phyloP scores from a whole-genome alignment of 2,888 invertebrate species.

The Phengaris arion region DNA sequence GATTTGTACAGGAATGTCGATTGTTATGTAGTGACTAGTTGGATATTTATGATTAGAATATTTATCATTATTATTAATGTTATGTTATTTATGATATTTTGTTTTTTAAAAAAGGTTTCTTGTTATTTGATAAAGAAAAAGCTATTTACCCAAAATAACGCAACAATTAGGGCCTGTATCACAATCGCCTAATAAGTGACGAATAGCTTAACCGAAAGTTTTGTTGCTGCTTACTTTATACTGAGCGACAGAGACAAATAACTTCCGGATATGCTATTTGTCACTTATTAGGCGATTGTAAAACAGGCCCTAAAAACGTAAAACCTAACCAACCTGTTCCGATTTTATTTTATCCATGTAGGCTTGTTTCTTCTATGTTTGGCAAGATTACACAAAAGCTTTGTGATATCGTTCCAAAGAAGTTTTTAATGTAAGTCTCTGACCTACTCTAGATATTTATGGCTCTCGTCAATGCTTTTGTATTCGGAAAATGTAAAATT shows the following conservation, averaged over 20 bases:
- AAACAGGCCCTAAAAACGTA: too few relatives aligned
- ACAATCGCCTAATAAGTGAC: too few relatives aligned
- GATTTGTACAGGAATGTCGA: neutral
- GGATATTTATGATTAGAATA: neutral
- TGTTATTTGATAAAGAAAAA: neutral
- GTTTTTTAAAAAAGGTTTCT: neutral
- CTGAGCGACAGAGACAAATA: too few relatives aligned
- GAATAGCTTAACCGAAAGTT: too few relatives aligned
- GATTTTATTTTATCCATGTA: too few relatives aligned
- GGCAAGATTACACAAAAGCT: neutral
- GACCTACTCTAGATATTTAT: conserved; percentile 13
- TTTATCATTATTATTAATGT: neutral
- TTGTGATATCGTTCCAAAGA: conserved; percentile 2
- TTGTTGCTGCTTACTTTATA: too few relatives aligned
- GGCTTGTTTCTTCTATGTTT: neutral
- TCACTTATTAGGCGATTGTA: too few relatives aligned
- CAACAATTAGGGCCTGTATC: too few relatives aligned
- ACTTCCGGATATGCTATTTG: too few relatives aligned
- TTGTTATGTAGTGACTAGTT: neutral
- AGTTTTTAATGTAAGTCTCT: neutral
- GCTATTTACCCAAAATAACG: too few relatives aligned
- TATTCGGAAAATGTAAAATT: neutral
- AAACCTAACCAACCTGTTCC: too few relatives aligned
- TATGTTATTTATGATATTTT: neutral
- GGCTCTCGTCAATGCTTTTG: neutral